These are phyloP conservation scores for Neogale vison DNA, from an alignment of 2,113 vertebrate species.

Conservation along the genomic window DNA sequence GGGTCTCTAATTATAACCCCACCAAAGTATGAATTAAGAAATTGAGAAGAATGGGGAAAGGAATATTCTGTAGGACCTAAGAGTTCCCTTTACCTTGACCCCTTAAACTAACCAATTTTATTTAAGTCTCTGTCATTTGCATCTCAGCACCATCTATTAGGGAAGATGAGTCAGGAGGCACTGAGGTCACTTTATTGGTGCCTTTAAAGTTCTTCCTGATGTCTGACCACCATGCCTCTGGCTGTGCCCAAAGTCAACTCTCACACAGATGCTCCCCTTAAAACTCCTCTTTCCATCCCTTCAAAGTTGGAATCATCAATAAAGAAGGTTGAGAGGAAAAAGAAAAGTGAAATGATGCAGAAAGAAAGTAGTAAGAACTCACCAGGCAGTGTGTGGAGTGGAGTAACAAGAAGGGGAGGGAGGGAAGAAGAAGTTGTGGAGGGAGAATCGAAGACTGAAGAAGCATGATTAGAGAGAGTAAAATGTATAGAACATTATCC, in stretches of 20 bases:
- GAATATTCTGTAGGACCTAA: not conserved
- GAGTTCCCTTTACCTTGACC: not conserved
- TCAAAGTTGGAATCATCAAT: not conserved
- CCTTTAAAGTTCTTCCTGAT: not conserved
- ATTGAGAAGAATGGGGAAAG: not conserved
- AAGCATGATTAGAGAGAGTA: not conserved
- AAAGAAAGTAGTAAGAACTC: not conserved
- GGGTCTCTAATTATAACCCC: not conserved
- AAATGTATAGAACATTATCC: not conserved
- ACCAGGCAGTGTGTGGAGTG: not conserved
- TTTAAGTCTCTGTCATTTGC: not conserved
- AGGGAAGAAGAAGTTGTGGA: not conserved
- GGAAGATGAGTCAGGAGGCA: not conserved
- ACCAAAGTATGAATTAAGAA: not conserved
- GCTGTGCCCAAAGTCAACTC: not conserved
- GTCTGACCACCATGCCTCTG: not conserved
- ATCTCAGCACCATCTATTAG: not conserved
- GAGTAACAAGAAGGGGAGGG: not conserved
- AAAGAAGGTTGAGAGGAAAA: not conserved
- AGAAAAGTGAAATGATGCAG: not conserved
- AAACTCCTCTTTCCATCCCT: not conserved
- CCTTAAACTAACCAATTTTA: not conserved
- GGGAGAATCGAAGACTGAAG: not conserved
- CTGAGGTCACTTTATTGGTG: not conserved
- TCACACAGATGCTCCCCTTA: not conserved